Evolutionary conservation across 2,797 vertebrate species (phyloP).

Genomic region (Malacoraja senta): DNA sequence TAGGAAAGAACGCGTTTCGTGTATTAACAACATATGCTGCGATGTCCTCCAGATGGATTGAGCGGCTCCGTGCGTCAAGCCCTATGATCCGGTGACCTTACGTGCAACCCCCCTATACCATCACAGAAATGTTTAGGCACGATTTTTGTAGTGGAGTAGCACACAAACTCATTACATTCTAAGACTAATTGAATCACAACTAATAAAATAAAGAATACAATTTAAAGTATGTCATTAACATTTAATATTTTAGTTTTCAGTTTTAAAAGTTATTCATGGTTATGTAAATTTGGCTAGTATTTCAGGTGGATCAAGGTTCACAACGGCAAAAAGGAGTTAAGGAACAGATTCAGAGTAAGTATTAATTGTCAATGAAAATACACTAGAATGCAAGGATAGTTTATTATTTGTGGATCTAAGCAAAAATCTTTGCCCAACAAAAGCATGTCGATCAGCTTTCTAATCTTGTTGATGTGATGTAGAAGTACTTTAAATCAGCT

Average conservation of each 20-base stretch:
- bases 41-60: too few relatives aligned
- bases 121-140: too few relatives aligned
- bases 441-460: not conserved
- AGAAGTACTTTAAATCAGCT: not conserved
- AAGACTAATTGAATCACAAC: too few relatives aligned
- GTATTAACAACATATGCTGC: too few relatives aligned
- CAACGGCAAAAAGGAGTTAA: conserved; percentile 50
- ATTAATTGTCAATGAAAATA: conserved; percentile 20
- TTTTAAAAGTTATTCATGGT: conserved; percentile 42
- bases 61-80: too few relatives aligned
- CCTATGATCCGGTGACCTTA: too few relatives aligned
- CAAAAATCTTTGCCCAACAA: not conserved
- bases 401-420: not conserved
- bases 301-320: conserved; percentile 55
- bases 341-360: conserved; percentile 62
- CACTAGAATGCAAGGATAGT: not conserved
- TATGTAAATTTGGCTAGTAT: conserved; percentile 50
- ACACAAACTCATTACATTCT: too few relatives aligned
- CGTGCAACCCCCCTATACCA: too few relatives aligned
- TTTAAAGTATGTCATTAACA: conserved; percentile 38
- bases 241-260: conserved; percentile 37
- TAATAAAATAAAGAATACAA: not conserved
- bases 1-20: too few relatives aligned
- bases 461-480: not conserved
- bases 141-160: too few relatives aligned